Conservation (phyloP, 2,113 vertebrate genomes). For the Barbus barbus region DNA sequence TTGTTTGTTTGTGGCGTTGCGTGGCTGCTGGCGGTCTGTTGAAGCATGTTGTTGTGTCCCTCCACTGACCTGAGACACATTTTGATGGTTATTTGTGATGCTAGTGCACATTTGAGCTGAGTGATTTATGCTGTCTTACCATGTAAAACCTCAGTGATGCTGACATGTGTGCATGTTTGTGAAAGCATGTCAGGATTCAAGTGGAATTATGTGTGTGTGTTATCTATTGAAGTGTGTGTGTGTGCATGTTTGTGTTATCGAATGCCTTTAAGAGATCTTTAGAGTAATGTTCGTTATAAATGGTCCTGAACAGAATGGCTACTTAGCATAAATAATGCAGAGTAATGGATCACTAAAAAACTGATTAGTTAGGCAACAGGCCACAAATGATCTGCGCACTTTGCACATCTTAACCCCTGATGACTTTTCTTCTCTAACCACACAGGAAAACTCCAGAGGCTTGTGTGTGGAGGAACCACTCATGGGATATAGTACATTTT, state of each 20-base stretch:
- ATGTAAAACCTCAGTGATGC: constrained; percentile 59
- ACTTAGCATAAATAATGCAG: constrained; percentile 78
- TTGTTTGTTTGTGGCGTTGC: not conserved
- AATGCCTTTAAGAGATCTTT: constrained; percentile 57
- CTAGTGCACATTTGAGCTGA: constrained; percentile 59
- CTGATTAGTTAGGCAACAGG: constrained; percentile 64
- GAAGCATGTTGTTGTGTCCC: constrained; percentile 9
- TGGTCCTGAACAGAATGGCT: constrained; percentile 62
- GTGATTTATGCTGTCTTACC: constrained; percentile 65
- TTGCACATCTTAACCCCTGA: constrained; percentile 36
- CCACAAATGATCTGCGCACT: constrained; percentile 56
- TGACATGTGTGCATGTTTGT: constrained; percentile 53
- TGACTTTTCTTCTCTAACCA: not conserved
- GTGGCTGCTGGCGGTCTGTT: not conserved
- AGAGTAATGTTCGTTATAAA: constrained; percentile 64
- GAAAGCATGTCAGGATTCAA: constrained; percentile 65
- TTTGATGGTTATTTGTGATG: constrained; percentile 10
- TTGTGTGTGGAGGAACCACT: not conserved
- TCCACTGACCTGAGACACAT: constrained; percentile 28
- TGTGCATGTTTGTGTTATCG: constrained; percentile 59
- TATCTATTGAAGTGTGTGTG: constrained; percentile 41
- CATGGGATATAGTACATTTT: not conserved
- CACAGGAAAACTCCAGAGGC: not conserved
- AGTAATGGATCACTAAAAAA: constrained; percentile 71
- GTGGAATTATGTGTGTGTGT: constrained; percentile 24